phyloP scores from a whole-genome alignment of 2,888 invertebrate genomes.

The Agriopis leucophaearia region DNA sequence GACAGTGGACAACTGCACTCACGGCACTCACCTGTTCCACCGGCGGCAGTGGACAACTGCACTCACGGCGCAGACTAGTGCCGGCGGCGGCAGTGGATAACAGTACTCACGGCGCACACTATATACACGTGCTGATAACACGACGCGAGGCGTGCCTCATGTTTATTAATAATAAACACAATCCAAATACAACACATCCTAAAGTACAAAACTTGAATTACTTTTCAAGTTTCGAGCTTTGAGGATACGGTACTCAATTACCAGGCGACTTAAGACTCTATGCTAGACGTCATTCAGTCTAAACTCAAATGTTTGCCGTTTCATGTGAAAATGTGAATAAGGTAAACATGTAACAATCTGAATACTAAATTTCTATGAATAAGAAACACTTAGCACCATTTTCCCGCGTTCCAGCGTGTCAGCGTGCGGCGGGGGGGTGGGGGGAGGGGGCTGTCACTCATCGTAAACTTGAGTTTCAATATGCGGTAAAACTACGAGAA shows the following conservation, averaged over 20 bases:
- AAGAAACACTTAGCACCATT: slow-evolving; percentile 52
- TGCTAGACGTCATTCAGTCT: not conserved
- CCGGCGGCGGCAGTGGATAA: too few species aligned
- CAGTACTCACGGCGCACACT: too few species aligned
- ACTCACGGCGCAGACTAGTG: too few species aligned
- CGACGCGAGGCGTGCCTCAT: not conserved
- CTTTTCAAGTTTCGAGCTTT: slow-evolving; percentile 50
- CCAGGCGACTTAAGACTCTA: slow-evolving; percentile 36
- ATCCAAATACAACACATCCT: slow-evolving; percentile 56
- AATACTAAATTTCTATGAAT: slow-evolving; percentile 60
- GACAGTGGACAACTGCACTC: too few species aligned
- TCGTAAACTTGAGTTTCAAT: too few species aligned
- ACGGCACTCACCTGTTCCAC: too few species aligned
- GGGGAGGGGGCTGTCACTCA: not conserved
- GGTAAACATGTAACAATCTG: slow-evolving; percentile 50
- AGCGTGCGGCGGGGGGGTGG: not conserved
- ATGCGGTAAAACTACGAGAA: too few species aligned
- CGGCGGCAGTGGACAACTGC: too few species aligned
- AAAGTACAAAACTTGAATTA: slow-evolving; percentile 62
- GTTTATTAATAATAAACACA: slow-evolving; percentile 50
- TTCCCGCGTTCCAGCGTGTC: not conserved
- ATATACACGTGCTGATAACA: too few species aligned
- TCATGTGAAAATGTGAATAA: slow-evolving; percentile 30
- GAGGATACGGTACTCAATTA: slow-evolving; percentile 25
- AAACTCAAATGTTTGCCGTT: slow-evolving; percentile 12